Evolutionary conservation across 2,113 vertebrate species (phyloP).

Genomic region (Archocentrus centrarchus): DNA sequence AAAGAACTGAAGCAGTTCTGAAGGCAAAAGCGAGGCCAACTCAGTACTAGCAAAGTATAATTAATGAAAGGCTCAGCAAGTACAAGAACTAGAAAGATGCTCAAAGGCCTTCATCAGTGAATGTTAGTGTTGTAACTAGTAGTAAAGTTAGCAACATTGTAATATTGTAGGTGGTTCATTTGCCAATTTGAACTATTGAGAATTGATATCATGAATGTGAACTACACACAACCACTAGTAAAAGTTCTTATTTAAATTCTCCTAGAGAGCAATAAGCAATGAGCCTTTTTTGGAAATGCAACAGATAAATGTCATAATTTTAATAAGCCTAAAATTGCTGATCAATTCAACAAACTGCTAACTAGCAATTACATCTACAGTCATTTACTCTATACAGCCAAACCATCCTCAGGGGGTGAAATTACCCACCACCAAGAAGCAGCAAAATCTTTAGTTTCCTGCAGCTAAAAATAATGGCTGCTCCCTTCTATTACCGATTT

Average conservation of each 20-base stretch:
- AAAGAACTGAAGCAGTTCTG: too few species aligned
- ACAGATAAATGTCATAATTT: background rate
- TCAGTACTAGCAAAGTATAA: too few species aligned
- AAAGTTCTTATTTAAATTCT: background rate
- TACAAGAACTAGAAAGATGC: too few species aligned
- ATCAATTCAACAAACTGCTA: background rate
- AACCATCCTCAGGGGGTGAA: background rate
- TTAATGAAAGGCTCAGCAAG: too few species aligned
- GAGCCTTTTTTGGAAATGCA: background rate
- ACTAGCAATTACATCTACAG: background rate
- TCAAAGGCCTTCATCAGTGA: background rate
- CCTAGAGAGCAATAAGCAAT: background rate
- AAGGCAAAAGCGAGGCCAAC: too few species aligned
- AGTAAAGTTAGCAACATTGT: background rate
- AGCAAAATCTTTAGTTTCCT: background rate
- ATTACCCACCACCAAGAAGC: background rate
- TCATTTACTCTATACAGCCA: background rate
- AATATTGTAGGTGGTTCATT: accelerated
- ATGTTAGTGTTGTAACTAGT: background rate
- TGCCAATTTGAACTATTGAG: background rate
- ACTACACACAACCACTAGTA: background rate
- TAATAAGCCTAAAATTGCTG: background rate
- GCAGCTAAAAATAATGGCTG: background rate
- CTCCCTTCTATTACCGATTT: background rate
- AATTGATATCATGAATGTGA: background rate